Percentiles rank a stretch among this genome's conserved stretches.
These are phyloP conservation scores for Drosophila paranaensis DNA, from an alignment of 2,888 invertebrate species.

Conservation along the genomic window DNA sequence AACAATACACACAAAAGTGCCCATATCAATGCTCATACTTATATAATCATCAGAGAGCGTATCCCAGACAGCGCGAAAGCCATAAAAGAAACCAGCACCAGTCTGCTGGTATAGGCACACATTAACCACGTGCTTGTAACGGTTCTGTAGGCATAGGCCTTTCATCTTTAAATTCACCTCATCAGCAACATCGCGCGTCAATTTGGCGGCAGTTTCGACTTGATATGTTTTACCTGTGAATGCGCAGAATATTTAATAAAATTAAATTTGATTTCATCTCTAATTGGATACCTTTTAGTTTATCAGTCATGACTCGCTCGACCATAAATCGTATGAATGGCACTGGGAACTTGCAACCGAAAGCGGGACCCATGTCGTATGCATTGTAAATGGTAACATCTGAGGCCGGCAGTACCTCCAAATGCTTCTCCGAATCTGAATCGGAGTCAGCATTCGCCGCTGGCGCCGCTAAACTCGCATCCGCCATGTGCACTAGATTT, in stretches of 20 bases:
- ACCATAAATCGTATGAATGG: conserved; percentile 50
- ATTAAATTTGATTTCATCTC: background rate
- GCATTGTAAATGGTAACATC: conserved; percentile 64
- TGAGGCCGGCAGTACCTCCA: conserved; percentile 37
- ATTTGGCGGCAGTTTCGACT: conserved; percentile 47
- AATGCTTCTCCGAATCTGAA: conserved; percentile 23
- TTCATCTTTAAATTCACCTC: conserved; percentile 42
- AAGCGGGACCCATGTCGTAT: conserved; percentile 63
- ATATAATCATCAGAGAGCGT: conserved; percentile 52
- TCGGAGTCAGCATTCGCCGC: background rate
- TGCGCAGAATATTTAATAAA: background rate
- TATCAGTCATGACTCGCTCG: conserved; percentile 11
- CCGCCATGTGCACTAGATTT: background rate
- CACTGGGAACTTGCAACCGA: conserved; percentile 63
- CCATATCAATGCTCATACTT: conserved; percentile 27
- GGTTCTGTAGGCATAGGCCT: conserved; percentile 37
- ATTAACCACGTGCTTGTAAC: conserved; percentile 62
- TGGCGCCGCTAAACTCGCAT: background rate
- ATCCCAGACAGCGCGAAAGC: conserved; percentile 68
- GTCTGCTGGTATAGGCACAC: conserved; percentile 59
- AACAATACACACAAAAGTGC: conserved; percentile 48
- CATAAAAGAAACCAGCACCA: conserved; percentile 58
- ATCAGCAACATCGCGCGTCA: conserved; percentile 65
- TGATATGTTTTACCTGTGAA: conserved; percentile 45
- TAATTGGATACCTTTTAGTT: conserved; percentile 30